These are phyloP conservation scores for Lophotis ruficrista DNA, from an alignment of 2,113 vertebrate species.

Conservation along the genomic window DNA sequence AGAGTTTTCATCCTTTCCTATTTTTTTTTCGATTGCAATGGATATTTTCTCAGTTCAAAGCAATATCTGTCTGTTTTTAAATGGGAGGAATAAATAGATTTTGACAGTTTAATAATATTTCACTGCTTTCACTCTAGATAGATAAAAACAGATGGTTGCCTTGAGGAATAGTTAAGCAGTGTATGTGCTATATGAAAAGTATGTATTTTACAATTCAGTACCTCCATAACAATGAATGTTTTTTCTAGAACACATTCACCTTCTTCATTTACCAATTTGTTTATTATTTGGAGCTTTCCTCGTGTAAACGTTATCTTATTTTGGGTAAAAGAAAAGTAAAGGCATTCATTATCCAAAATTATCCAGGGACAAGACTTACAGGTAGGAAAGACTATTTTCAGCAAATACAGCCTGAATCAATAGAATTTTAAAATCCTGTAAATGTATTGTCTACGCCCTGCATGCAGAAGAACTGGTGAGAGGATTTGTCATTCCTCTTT, in stretches of 20 bases:
- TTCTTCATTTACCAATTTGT: slow-evolving; percentile 24
- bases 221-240: not conserved
- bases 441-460: not conserved
- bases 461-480: not conserved
- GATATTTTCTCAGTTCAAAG: slow-evolving; percentile 6
- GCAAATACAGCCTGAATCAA: not conserved
- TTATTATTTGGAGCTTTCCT: slow-evolving; percentile 8
- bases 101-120: slow-evolving; percentile 46
- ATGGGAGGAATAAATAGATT: slow-evolving; percentile 29
- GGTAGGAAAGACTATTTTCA: not conserved
- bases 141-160: slow-evolving; percentile 39
- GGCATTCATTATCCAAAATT: not conserved
- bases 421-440: not conserved
- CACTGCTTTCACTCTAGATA: slow-evolving; percentile 30
- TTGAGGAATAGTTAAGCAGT: slow-evolving; percentile 28
- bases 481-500: not conserved
- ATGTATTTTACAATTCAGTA: slow-evolving; percentile 39
- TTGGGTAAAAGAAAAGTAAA: slow-evolving; percentile 16
- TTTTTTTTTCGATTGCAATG: not conserved
- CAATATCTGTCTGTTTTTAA: slow-evolving; percentile 10
- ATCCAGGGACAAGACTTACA: not conserved
- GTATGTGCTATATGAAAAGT: slow-evolving; percentile 22
- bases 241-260: not conserved
- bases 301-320: not conserved
- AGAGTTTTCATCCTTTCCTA: not conserved